Evolutionary conservation across 92 coral and sea anemone genomes (phyloP).

Genomic region (Phenganax marumi): DNA sequence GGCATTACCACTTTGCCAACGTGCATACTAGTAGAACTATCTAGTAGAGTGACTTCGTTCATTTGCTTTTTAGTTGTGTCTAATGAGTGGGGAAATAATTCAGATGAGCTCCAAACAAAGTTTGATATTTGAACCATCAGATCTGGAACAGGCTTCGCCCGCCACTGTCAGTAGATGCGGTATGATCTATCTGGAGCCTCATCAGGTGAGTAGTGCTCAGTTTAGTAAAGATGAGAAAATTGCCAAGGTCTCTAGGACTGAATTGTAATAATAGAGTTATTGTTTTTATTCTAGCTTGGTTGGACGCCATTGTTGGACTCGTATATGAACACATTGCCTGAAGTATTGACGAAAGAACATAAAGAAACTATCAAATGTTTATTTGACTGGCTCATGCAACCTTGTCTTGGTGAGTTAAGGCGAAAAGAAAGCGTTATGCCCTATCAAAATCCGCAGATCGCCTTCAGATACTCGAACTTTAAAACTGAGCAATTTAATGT

Average conservation of each 20-base stretch:
- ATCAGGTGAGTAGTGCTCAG: constrained; percentile 58
- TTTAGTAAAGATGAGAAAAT: not conserved
- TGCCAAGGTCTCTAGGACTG: not conserved
- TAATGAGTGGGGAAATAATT: constrained; percentile 98
- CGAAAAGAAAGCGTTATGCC: no score
- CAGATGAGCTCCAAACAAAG: constrained; percentile 95
- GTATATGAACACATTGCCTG: constrained; percentile 91
- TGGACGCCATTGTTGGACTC: constrained; percentile 97
- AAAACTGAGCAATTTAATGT: no score
- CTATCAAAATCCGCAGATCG: no score
- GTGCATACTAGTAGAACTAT: not conserved
- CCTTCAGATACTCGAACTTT: no score
- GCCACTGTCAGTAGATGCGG: constrained; percentile 99
- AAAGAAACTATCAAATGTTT: constrained; percentile 69
- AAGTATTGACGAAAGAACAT: constrained; percentile 71
- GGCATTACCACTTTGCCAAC: not conserved
- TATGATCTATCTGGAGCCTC: constrained; percentile 96
- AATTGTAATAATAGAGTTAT: not conserved
- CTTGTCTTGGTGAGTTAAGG: constrained; percentile 71
- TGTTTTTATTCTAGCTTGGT: constrained; percentile 62
- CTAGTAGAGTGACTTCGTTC: not conserved
- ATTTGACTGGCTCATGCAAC: constrained; percentile 91
- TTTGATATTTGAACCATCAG: constrained; percentile 95
- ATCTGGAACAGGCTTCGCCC: constrained; percentile 96
- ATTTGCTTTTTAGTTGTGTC: constrained; percentile 64